phyloP scores from a whole-genome alignment of 1,140 invertebrate species.

The Rhyzopertha dominica region DNA sequence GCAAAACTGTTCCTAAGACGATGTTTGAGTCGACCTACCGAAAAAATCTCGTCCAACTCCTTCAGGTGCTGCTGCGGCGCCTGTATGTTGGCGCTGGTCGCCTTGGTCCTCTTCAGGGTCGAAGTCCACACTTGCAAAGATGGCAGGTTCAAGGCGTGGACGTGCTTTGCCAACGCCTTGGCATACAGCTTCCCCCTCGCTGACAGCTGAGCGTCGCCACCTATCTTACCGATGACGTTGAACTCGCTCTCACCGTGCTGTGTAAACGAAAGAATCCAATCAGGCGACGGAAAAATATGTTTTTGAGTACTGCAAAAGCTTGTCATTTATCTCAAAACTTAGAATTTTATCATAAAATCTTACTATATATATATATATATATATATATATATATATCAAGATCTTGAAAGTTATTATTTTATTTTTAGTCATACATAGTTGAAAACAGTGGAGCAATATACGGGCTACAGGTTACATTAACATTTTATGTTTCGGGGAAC shows the following conservation, averaged over 20 bases:
- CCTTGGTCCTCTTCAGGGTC: conserved; percentile 77
- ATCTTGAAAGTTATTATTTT: too few relatives aligned
- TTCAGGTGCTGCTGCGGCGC: conserved; percentile 74
- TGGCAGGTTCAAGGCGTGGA: conserved; percentile 61
- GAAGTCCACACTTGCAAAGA: conserved; percentile 85
- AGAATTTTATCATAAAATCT: too few relatives aligned
- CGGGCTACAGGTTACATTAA: too few relatives aligned
- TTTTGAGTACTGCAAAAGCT: too few relatives aligned
- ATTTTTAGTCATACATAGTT: too few relatives aligned
- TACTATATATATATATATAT: too few relatives aligned
- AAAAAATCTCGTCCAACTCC: conserved; percentile 86
- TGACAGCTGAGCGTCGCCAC: conserved; percentile 81
- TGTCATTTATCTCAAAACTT: too few relatives aligned
- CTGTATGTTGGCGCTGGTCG: conserved; percentile 75
- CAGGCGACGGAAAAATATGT: too few relatives aligned
- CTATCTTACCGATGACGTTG: conserved; percentile 86
- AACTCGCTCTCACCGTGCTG: conserved; percentile 91
- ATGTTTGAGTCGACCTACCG: conserved; percentile 55
- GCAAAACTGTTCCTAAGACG: too few relatives aligned
- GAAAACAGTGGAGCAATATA: too few relatives aligned
- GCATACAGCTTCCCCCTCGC: conserved; percentile 76
- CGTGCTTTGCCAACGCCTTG: conserved; percentile 64
- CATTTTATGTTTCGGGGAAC: too few relatives aligned
- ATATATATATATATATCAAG: too few relatives aligned
- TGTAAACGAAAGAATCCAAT: conserved; percentile 20